A percentile compares a stretch with the other conserved stretches of the same genome.
phyloP scores from a whole-genome alignment of 2,797 vertebrate species.

The Falco peregrinus region DNA sequence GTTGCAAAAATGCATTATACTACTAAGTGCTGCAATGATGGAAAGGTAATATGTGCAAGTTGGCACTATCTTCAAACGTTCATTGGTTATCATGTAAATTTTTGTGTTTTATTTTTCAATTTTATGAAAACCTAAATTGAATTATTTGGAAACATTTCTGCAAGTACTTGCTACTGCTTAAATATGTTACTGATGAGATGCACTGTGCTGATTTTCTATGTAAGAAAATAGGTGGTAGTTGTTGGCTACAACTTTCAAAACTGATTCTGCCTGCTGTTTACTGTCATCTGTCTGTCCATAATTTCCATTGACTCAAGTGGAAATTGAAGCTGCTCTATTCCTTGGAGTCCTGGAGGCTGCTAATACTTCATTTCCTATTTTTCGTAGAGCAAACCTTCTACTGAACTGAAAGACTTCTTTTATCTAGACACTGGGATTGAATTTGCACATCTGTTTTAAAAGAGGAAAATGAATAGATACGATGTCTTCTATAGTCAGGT shows the following conservation, averaged over 20 bases:
- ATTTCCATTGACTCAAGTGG: background rate
- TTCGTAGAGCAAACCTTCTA: background rate
- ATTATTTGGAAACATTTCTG: background rate
- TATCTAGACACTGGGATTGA: background rate
- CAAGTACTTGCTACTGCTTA: background rate
- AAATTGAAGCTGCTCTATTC: background rate
- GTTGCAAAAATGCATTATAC: background rate
- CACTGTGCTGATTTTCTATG: background rate
- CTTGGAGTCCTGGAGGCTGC: background rate
- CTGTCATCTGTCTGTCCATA: background rate
- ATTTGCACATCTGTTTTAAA: background rate
- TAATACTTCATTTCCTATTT: background rate
- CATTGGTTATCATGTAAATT: background rate
- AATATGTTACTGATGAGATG: background rate
- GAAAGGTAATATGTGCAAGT: background rate
- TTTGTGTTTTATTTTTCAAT: conserved; percentile 8
- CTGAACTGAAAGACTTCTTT: background rate
- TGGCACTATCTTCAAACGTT: background rate
- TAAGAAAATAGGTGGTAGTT: background rate
- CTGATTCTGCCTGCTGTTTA: background rate
- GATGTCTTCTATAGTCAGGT: background rate
- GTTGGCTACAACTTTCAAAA: background rate
- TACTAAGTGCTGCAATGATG: background rate
- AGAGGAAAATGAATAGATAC: background rate
- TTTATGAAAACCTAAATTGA: background rate